Conservation (phyloP, 2,797 vertebrate genomes). For the Fundulus diaphanus region DNA sequence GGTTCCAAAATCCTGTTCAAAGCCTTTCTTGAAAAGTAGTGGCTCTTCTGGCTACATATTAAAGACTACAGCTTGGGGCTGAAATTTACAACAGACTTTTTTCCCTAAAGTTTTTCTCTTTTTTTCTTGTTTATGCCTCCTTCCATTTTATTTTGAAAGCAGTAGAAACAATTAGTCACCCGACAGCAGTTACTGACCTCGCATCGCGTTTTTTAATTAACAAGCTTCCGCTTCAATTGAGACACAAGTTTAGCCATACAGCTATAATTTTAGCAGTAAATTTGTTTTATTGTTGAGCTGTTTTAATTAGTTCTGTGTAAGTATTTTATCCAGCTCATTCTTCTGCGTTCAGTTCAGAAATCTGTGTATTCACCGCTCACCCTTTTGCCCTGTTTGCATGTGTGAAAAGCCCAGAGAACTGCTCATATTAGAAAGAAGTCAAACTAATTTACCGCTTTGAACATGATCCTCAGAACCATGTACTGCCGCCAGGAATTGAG, state of each 20-base stretch:
- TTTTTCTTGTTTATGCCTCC: background rate
- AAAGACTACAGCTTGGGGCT: slow-evolving; percentile 5
- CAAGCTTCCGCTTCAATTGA: background rate
- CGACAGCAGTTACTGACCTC: background rate
- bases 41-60: slow-evolving; percentile 16
- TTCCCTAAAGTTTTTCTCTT: slow-evolving; percentile 1
- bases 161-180: background rate
- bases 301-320: background rate
- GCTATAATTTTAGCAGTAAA: background rate
- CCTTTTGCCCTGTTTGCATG: background rate
- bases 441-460: slow-evolving; percentile 20
- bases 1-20: slow-evolving; percentile 34
- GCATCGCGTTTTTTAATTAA: background rate
- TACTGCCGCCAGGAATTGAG: slow-evolving; percentile 9
- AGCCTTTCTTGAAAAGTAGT: slow-evolving; percentile 26
- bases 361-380: background rate
- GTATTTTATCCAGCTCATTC: slow-evolving; percentile 2
- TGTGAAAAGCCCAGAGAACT: background rate
- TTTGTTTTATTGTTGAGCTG: background rate
- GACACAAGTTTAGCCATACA: background rate
- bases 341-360: slow-evolving; percentile 6
- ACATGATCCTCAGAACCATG: slow-evolving; percentile 9
- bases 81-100: background rate
- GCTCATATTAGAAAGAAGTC: slow-evolving; percentile 5
- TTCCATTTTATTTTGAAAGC: background rate